These are phyloP conservation scores for Pelochelys cantorii DNA, from an alignment of 2,797 vertebrate species.

Conservation along the genomic window DNA sequence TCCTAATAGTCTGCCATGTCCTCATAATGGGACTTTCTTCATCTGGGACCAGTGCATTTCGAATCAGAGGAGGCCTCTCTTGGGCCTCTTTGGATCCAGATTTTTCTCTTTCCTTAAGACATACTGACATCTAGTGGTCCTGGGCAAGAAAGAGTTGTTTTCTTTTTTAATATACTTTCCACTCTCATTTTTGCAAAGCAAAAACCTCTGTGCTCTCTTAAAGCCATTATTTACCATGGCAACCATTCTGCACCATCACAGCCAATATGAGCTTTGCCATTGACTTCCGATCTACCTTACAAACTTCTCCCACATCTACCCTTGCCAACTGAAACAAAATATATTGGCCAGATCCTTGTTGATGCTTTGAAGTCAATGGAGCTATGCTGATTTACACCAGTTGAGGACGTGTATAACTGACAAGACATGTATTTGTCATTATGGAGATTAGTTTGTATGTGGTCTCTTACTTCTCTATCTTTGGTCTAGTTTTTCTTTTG, in stretches of 20 bases:
- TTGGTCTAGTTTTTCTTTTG: neutral
- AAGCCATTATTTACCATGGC: fast-evolving
- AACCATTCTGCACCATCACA: neutral
- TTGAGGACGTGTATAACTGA: neutral
- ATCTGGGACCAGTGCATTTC: neutral
- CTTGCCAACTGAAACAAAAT: fast-evolving
- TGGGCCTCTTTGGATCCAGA: neutral
- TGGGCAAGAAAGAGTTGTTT: neutral
- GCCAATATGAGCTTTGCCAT: fast-evolving
- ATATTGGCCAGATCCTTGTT: neutral
- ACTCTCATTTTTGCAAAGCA: neutral
- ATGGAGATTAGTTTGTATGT: neutral
- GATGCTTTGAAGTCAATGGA: neutral
- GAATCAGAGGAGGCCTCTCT: fast-evolving
- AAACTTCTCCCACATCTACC: neutral
- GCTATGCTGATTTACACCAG: neutral
- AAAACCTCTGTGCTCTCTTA: neutral
- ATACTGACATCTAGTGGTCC: constrained; percentile 78
- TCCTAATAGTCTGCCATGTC: neutral
- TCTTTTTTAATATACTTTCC: neutral
- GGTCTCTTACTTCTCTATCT: neutral
- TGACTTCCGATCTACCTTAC: neutral
- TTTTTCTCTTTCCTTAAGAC: constrained; percentile 44
- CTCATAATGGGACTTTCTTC: neutral
- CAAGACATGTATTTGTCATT: neutral